Base-by-base conservation (phyloP, 1,140 invertebrate species). In the Drosophila serrata region DNA sequence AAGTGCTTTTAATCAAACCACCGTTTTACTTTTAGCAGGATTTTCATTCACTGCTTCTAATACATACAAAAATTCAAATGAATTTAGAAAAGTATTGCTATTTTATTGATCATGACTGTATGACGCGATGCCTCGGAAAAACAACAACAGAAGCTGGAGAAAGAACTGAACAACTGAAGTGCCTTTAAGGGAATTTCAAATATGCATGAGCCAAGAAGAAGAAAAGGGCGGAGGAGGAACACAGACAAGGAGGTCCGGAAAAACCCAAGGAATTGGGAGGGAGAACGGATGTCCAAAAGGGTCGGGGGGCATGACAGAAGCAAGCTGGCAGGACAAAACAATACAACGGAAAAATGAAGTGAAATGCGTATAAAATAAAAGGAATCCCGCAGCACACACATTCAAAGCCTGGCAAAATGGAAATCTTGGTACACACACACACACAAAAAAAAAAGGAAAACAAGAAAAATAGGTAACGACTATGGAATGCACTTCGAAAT, bases 131-230 rank as follows among this genome's bases (percentile, higher is more conserved):
- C 55, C 42, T 48, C 51, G 45, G 51, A 63, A 35, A 35, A 61
- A 49, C 15, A 79, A 40, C 60, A 69, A 59, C 22, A 74, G 35
- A 29, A 82, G 37, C 40, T 55, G 63, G 19, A 75, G 58, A 56
- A 82, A 63, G 58, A 68, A 81, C 64, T 65, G 72, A 79, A 85
- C 74, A 79, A 85, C 85, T 81, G 67, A 90, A 90, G 86, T 90
- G 85, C 81, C 86, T 90, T 90, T 90, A 90, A 90, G 85, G 85
- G 85, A 88, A 88, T 85, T 81, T 90, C 65, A 90, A 90, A 90
- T 90, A 90, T 90, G 86, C 85, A 90, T 90, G 86, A 90, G 75
- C 58, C 53, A 42, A 55, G 33, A 85, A 81, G 81, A 73, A 84
- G n/a, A n/a, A n/a, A 64, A 65, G 33, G 45, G n/a, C 69, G 68